Percentiles rank a stretch among this genome's conserved stretches.
These are phyloP conservation scores for Lomographa bimaculata DNA, from an alignment of 2,888 invertebrate species.

Conservation along the genomic window DNA sequence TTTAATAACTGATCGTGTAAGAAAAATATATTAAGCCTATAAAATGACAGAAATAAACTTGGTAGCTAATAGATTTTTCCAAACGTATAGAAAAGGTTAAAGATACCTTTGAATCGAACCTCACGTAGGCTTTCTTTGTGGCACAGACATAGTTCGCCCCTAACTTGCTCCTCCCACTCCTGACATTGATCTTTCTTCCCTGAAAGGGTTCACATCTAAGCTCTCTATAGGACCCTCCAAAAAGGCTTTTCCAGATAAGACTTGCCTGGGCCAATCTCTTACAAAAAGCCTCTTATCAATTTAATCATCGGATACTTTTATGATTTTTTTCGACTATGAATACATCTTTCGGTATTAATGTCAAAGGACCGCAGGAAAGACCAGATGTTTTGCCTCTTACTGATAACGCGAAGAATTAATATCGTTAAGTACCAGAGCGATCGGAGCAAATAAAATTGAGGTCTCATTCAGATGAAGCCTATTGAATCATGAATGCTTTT, in stretches of 20 bases:
- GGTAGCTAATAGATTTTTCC: too few relatives aligned
- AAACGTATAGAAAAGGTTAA: too few relatives aligned
- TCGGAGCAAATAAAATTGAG: conserved; percentile 38
- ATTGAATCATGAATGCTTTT: conserved; percentile 42
- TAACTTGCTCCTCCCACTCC: conserved; percentile 30
- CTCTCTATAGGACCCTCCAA: conserved; percentile 52
- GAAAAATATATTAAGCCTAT: too few relatives aligned
- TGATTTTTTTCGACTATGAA: conserved; percentile 34
- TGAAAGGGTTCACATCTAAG: conserved; percentile 69
- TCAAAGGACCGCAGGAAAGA: conserved; percentile 39
- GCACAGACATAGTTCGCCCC: too few relatives aligned
- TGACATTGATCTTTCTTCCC: conserved; percentile 59
- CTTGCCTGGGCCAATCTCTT: conserved; percentile 59
- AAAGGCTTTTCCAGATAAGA: conserved; percentile 67
- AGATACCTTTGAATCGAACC: too few relatives aligned
- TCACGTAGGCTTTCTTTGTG: too few relatives aligned
- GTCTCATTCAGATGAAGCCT: conserved; percentile 32
- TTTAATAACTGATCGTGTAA: too few relatives aligned
- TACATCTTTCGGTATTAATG: conserved; percentile 39
- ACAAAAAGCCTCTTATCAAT: conserved; percentile 65
- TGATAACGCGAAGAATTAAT: conserved; percentile 52
- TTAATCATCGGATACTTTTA: conserved; percentile 62
- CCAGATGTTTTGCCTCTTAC: conserved; percentile 39
- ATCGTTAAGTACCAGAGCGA: conserved; percentile 50
- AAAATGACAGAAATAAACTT: too few relatives aligned